Base-by-base conservation (phyloP, 2,113 vertebrate species). In the Dasypus novemcinctus region DNA sequence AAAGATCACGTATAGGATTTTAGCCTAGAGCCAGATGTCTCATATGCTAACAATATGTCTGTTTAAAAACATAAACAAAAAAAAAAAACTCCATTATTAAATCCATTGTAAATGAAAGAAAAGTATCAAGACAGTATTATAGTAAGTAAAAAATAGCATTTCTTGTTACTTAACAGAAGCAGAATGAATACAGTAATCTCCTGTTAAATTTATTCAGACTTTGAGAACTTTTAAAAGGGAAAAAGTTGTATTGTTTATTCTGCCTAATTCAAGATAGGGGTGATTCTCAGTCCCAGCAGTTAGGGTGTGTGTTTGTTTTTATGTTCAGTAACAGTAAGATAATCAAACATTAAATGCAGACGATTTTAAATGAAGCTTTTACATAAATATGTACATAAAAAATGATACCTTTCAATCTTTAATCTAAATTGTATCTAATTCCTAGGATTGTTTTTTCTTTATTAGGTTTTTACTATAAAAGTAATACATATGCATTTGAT, bases 121-220 rank as follows among this genome's bases (percentile, higher is more conserved):
- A 41, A 74, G 20, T 66, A 66, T 36, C 20, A 59, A 90, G 31
- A 46, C 2, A 46, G 41, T 54, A 43, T 84, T 87, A 49, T 3
- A 75, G 12, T 69, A 83, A 29, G 33, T 86, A 64, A 84, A 72
- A 33, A 68, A 31, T 33, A 84, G 14, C 54, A 14, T 82, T 87
- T 49, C 25, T 59, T 38, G 1, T 72, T 25, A 72, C 33, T 61
- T 41, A 41, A 69, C 27, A 81, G 33, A 95, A 72, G 68, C 49
- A 87, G 57, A 91, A 75, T 90, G 68, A 46, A 80, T 38, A 27
- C 27, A 68, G 10, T 71, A 49, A 41, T 64, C 52, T 21, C 31
- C 43, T 87, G 91, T 90, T 59, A n/a, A 81, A 80, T 80, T 86
- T 88, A n/a, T 66, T 84, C 64, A 78, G 23, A 27, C 36, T 91